Base-by-base conservation (phyloP, 2,888 invertebrate genomes). In the Cylindroiulus punctatus region DNA sequence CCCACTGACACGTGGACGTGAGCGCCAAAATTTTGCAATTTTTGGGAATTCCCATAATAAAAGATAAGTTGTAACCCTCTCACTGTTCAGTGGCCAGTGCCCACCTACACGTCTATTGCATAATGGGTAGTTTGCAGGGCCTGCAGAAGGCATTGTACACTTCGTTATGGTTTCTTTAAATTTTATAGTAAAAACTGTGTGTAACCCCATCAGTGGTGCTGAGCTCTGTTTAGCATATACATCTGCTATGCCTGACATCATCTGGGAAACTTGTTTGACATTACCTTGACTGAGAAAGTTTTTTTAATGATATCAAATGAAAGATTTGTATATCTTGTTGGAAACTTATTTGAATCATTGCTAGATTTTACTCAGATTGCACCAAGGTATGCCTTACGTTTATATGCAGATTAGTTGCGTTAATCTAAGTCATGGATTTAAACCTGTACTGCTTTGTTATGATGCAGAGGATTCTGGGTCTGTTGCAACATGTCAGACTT, bases 1-100 rank as follows among this genome's bases (percentile, higher is more conserved):
- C 65, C 65, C 65, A 65, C 65, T 65, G 65, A 65, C 65, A 65
- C 65, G 65, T 65, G 65, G 26, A 65, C 65, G 65, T 65, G 65
- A 22, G 7, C 65, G 26, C 26, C 4, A 65, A 8, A 65, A 65
- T 65, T 65, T 65, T 65, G 65, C 65, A 65, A 65, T 65, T 65
- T 57, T 57, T 26, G 2, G 22, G 65, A 12, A 65, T 26, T 65
- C 26, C 19, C 65, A n/a, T n/a, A 22, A 65, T 65, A 1, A 65
- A 26, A 10, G 65, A 26, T 65, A 65, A 65, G 10, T 26, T n/a
- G 22, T 12, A 10, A 65, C 65, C 65, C 65, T 65, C n/a, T 19
- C 57, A 26, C 65, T 19, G 2, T 65, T 65, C 10, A 65, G 0
- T 8, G 65, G 65, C 65, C 26, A 7, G 22, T 65, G 65, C 65